phyloP scores from a whole-genome alignment of 1,140 invertebrate species.

The Cataglyphis hispanica region DNA sequence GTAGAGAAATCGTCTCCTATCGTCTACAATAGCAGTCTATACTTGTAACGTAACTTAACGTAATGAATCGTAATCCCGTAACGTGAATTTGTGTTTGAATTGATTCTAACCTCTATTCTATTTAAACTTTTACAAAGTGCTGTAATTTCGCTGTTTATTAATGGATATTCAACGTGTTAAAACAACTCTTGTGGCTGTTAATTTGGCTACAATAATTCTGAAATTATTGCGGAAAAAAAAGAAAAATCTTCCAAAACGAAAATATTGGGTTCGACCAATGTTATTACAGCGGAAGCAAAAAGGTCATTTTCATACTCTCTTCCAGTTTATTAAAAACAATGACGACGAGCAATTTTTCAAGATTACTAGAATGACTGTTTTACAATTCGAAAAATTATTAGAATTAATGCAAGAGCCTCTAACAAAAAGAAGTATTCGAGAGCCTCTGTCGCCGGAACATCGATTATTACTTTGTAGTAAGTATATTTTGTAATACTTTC shows the following conservation, averaged over 20 bases:
- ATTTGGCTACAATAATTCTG: too few relatives aligned
- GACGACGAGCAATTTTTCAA: neutral
- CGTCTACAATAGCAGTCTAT: conserved; percentile 1
- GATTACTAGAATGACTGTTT: neutral
- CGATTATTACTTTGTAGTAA: neutral
- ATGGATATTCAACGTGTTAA: too few relatives aligned
- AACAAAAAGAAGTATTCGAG: neutral
- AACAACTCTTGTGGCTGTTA: too few relatives aligned
- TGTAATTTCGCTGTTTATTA: too few relatives aligned
- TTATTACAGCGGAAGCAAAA: neutral
- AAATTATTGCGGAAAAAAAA: too few relatives aligned
- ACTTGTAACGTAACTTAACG: neutral
- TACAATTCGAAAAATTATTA: neutral
- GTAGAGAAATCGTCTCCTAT: conserved; percentile 3
- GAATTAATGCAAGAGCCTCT: neutral
- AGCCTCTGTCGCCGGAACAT: neutral
- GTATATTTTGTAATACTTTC: neutral
- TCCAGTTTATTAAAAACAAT: neutral
- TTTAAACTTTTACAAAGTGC: neutral
- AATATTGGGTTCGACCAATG: too few relatives aligned
- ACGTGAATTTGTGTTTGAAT: too few relatives aligned
- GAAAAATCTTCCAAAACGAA: too few relatives aligned
- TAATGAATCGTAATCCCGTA: neutral
- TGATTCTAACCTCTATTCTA: neutral
- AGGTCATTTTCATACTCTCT: conserved; percentile 25